Conservation (phyloP, 92 coral and sea anemone genomes). For the Phenganax marumi region DNA sequence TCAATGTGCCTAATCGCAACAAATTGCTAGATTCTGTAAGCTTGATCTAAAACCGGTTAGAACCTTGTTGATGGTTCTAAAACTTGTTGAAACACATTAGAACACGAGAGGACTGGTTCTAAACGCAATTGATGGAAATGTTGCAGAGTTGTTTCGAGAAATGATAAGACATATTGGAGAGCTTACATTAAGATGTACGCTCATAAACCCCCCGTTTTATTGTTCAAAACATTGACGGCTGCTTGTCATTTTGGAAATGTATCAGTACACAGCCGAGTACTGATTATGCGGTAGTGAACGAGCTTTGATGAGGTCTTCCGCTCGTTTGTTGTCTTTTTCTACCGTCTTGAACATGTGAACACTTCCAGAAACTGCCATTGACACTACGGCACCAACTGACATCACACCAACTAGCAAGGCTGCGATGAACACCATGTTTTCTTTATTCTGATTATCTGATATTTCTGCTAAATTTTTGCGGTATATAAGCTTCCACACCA, state of each 20-base stretch:
- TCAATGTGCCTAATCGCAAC: neutral
- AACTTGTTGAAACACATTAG: neutral
- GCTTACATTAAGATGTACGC: too few species aligned
- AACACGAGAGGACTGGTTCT: too few species aligned
- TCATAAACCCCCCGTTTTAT: too few species aligned
- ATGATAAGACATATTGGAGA: too few species aligned
- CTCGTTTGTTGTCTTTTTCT: slow-evolving; percentile 17
- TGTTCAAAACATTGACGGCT: slow-evolving; percentile 19
- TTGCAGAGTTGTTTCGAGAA: too few species aligned
- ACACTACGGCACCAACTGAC: slow-evolving; percentile 18
- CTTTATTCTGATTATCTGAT: neutral
- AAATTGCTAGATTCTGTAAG: neutral
- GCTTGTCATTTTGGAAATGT: neutral
- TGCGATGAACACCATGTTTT: slow-evolving; percentile 9
- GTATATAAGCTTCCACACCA: neutral
- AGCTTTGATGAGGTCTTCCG: slow-evolving; percentile 2
- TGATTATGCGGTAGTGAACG: slow-evolving; percentile 7
- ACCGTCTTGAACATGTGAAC: slow-evolving; percentile 15
- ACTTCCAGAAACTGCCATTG: slow-evolving; percentile 26
- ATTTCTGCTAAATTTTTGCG: neutral
- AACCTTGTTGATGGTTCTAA: neutral
- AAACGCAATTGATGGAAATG: neutral
- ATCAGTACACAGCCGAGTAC: neutral
- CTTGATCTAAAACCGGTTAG: slow-evolving; percentile 8
- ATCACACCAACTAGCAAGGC: slow-evolving; percentile 12